Evolutionary conservation across 2,113 vertebrate genomes (phyloP).

Genomic region (Chunga burmeisteri): DNA sequence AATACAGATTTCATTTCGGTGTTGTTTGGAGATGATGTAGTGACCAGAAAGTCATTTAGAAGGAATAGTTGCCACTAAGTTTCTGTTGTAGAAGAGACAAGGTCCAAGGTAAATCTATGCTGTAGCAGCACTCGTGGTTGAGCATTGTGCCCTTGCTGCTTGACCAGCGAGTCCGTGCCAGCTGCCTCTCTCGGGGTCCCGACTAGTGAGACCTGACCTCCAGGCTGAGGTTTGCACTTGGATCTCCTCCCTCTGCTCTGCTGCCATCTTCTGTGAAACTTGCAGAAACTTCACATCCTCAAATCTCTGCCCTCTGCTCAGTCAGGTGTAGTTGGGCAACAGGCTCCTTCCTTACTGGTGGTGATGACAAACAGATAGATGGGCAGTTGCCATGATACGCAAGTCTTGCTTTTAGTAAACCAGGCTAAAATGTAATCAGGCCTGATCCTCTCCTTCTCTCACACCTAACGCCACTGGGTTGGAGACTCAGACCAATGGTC

Average conservation of each 20-base stretch:
- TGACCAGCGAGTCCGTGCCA: fast-evolving
- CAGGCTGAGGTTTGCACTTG: not conserved
- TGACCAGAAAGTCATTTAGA: not conserved
- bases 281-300: not conserved
- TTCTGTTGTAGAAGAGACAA: not conserved
- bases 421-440: not conserved
- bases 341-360: not conserved
- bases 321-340: not conserved
- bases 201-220: not conserved
- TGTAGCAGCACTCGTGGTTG: not conserved
- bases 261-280: not conserved
- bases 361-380: not conserved
- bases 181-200: not conserved
- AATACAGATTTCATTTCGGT: not conserved
- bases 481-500: not conserved
- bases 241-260: not conserved
- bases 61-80: not conserved
- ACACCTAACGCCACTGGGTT: not conserved
- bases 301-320: not conserved
- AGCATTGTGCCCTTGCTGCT: not conserved
- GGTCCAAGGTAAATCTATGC: not conserved
- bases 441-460: not conserved
- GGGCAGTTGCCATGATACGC: fast-evolving
- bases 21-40: not conserved
- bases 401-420: not conserved